A percentile compares a stretch with the other conserved stretches of the same genome.
Conservation (phyloP, 92 coral and sea anemone species). For the Montipora capitata region DNA sequence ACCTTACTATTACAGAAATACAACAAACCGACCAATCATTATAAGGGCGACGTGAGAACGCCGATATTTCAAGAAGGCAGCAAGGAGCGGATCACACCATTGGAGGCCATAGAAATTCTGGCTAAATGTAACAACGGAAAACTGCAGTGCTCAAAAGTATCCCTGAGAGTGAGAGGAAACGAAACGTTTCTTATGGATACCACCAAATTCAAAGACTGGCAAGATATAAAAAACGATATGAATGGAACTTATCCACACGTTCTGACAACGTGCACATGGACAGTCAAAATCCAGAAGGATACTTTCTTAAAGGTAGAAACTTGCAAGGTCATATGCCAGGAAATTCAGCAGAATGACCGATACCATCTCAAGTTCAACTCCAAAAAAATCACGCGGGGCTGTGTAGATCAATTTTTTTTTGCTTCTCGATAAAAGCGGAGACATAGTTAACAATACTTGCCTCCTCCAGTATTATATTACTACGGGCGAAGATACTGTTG, state of each 20-base stretch:
- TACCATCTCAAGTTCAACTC: constrained; percentile 49
- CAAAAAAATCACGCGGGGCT: constrained; percentile 48
- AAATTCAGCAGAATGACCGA: constrained; percentile 40
- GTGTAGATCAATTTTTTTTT: constrained; percentile 45
- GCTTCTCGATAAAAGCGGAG: constrained; percentile 50
- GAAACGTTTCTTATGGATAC: constrained; percentile 57
- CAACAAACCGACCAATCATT: background rate
- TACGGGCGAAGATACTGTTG: constrained; percentile 49
- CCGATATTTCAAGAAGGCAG: background rate
- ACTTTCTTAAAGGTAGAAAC: no score
- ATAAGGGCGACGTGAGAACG: background rate
- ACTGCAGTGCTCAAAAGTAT: constrained; percentile 24
- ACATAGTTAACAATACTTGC: constrained; percentile 47
- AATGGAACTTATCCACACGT: constrained; percentile 53
- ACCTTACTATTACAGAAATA: background rate
- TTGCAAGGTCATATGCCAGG: constrained; percentile 29
- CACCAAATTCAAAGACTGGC: constrained; percentile 42
- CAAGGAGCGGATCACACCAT: background rate
- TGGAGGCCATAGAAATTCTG: constrained; percentile 1
- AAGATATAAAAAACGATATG: constrained; percentile 66
- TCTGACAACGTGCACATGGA: constrained; percentile 55
- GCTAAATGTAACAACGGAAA: background rate
- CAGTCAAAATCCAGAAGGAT: constrained; percentile 43
- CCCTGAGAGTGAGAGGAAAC: constrained; percentile 56
- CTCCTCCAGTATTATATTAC: constrained; percentile 44